A percentile compares a stretch with the other conserved stretches of the same genome.
phyloP scores from a whole-genome alignment of 2,888 invertebrate species.

The Apodemia mormo region DNA sequence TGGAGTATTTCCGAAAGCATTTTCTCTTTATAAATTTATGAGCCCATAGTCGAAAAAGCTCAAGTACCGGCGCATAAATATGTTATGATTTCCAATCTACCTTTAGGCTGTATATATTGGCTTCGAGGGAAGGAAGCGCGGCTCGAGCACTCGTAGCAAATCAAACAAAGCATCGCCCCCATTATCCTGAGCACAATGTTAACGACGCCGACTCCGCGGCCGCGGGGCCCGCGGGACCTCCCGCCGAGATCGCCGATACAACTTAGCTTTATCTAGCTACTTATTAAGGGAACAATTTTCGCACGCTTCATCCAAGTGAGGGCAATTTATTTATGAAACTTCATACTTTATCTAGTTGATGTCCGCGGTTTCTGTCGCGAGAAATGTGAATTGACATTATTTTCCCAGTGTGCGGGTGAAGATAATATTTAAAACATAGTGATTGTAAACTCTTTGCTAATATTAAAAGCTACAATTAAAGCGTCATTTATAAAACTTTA shows the following conservation, averaged over 20 bases:
- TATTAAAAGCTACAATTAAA: too few species aligned
- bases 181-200: conserved; percentile 4
- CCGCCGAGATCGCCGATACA: neutral
- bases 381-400: neutral
- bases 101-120: neutral
- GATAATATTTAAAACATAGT: too few species aligned
- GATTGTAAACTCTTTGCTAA: too few species aligned
- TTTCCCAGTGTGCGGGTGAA: too few species aligned
- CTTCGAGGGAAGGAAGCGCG: neutral
- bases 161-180: conserved; percentile 2
- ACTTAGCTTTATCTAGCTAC: conserved; percentile 5
- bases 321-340: neutral
- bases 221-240: neutral
- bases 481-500: too few species aligned
- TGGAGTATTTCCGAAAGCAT: too few species aligned
- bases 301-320: neutral
- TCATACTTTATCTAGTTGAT: neutral
- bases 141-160: neutral
- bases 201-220: neutral
- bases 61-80: neutral
- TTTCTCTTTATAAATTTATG: too few species aligned
- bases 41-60: neutral
- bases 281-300: conserved; percentile 10
- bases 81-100: neutral
- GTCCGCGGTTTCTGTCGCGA: neutral